These are phyloP conservation scores for Arothron firmamentum DNA, from an alignment of 2,113 vertebrate species.

Conservation along the genomic window DNA sequence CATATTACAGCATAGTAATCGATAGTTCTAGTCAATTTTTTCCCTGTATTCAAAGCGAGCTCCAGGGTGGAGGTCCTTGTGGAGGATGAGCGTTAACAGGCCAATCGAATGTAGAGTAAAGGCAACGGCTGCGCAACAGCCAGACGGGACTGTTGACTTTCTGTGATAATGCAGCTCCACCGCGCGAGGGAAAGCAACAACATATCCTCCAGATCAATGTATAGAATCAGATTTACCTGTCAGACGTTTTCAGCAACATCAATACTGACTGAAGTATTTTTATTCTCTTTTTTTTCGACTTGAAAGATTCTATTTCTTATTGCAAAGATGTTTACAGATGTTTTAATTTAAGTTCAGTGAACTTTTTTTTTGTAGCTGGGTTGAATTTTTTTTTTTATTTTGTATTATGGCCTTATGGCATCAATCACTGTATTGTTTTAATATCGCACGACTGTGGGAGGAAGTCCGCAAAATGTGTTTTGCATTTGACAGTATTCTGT, in stretches of 20 bases:
- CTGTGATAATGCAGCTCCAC: constrained; percentile 83
- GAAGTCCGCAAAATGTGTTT: constrained; percentile 84
- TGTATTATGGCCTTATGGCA: constrained; percentile 92
- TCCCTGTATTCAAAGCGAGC: constrained; percentile 80
- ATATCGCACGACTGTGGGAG: constrained; percentile 86
- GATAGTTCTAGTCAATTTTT: constrained; percentile 84
- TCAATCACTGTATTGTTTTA: constrained; percentile 99
- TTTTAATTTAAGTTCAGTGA: constrained; percentile 99
- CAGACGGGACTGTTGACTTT: constrained; percentile 63
- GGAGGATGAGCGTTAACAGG: constrained; percentile 51
- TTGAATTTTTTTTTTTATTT: constrained; percentile 97
- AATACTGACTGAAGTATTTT: constrained; percentile 99
- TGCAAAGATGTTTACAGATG: constrained; percentile 99
- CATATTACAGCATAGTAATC: constrained; percentile 85
- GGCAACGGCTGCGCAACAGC: constrained; percentile 67
- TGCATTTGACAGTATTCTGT: constrained; percentile 95
- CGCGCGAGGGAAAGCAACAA: constrained; percentile 70
- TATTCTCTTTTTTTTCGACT: constrained; percentile 99
- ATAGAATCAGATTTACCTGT: constrained; percentile 63
- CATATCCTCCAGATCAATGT: constrained; percentile 87
- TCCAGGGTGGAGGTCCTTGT: constrained; percentile 57
- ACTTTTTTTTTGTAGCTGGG: constrained; percentile 98
- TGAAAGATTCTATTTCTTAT: constrained; percentile 99
- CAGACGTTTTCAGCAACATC: constrained; percentile 91
- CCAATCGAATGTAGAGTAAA: constrained; percentile 70